phyloP scores from a whole-genome alignment of 53 echinoderm and acorn worm species.

The Luidia sarsii region DNA sequence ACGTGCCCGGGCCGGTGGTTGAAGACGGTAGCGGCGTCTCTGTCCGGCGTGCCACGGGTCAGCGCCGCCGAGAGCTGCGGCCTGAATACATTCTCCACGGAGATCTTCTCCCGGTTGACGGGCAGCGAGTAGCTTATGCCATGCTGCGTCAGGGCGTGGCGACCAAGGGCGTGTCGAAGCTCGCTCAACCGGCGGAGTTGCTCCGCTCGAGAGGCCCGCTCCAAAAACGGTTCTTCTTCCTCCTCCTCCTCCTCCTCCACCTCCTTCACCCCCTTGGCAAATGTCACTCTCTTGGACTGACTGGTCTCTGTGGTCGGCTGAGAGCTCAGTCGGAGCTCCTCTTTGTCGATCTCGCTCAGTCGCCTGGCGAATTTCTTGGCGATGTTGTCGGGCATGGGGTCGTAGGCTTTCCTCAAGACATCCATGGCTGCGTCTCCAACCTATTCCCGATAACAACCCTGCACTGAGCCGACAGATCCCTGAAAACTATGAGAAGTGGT shows the following conservation, averaged over 20 bases:
- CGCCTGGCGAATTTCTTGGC: slow-evolving; percentile 5
- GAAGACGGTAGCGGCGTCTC: slow-evolving; percentile 20
- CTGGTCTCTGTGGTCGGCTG: not conserved
- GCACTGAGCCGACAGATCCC: no score
- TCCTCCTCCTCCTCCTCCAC: not conserved
- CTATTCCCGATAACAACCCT: no score
- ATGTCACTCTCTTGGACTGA: slow-evolving; percentile 25
- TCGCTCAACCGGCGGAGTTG: not conserved
- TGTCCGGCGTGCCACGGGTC: not conserved
- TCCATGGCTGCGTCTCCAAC: no score
- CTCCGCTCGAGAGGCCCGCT: not conserved
- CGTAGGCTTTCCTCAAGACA: not conserved
- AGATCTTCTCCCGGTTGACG: slow-evolving; percentile 26
- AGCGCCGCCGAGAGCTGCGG: slow-evolving; percentile 19
- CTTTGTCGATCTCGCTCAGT: slow-evolving; percentile 14
- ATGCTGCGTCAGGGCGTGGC: slow-evolving; percentile 6
- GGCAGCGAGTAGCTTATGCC: slow-evolving; percentile 44
- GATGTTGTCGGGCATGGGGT: slow-evolving; percentile 25
- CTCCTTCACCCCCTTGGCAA: slow-evolving; percentile 4
- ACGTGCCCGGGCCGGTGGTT: slow-evolving; percentile 40
- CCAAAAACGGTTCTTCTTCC: not conserved
- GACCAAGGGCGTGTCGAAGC: slow-evolving; percentile 31
- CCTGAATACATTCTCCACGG: slow-evolving; percentile 44
- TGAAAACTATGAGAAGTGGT: no score
- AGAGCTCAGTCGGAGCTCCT: not conserved